A percentile compares a stretch with the other conserved stretches of the same genome.
These are phyloP conservation scores for Tiaroga cobitis DNA, from an alignment of 2,797 vertebrate species.

Conservation along the genomic window DNA sequence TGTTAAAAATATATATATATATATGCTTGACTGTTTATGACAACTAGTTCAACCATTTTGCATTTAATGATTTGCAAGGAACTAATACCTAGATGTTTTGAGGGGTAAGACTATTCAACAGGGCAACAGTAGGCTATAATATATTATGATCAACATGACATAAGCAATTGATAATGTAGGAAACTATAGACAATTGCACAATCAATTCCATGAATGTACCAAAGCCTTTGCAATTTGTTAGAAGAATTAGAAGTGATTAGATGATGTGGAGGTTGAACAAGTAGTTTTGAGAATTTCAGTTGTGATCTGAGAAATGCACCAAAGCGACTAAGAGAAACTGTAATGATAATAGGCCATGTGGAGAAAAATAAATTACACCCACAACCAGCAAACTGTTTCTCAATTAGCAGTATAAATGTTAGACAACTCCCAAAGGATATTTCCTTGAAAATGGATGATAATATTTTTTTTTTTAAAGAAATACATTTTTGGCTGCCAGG, in stretches of 20 bases:
- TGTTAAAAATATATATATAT: too few relatives aligned
- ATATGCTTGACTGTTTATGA: too few relatives aligned
- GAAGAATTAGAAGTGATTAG: neutral
- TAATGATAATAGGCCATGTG: neutral
- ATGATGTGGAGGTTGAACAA: neutral
- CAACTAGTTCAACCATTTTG: too few relatives aligned
- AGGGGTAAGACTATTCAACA: too few relatives aligned
- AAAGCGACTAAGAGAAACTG: neutral
- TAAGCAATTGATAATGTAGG: too few relatives aligned
- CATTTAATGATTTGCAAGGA: too few relatives aligned
- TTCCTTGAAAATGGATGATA: conserved; percentile 16
- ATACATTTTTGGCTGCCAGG: neutral
- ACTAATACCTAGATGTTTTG: too few relatives aligned
- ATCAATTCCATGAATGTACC: neutral
- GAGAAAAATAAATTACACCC: neutral
- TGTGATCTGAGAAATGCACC: neutral
- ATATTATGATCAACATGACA: too few relatives aligned
- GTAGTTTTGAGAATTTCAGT: neutral
- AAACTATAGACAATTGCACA: too few relatives aligned
- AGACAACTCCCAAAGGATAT: neutral
- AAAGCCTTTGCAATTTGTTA: neutral
- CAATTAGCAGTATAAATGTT: conserved; percentile 24
- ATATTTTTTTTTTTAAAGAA: too few relatives aligned
- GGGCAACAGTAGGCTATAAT: too few relatives aligned
- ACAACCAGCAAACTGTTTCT: conserved; percentile 1